These are phyloP conservation scores for Microctonus aethiopoides DNA, from an alignment of 2,888 invertebrate species.

Conservation along the genomic window DNA sequence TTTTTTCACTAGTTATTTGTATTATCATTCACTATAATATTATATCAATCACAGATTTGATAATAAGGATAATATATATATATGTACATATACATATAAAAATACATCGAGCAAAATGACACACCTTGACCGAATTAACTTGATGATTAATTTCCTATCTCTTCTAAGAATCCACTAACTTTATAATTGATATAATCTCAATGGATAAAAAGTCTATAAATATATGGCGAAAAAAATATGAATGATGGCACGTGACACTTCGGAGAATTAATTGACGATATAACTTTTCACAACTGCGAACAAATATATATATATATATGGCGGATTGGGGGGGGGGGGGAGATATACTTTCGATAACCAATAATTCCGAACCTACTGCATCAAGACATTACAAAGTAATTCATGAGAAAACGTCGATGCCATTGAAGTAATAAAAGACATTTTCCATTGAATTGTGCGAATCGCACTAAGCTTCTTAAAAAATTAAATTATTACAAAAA, in stretches of 20 bases:
- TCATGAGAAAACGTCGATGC: neutral
- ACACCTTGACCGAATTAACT: neutral
- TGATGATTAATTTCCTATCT: neutral
- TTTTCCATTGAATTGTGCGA: neutral
- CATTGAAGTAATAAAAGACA: neutral
- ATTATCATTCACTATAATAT: too few species aligned
- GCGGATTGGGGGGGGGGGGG: too few species aligned
- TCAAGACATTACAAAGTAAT: constrained; percentile 10
- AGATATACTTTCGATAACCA: constrained; percentile 13
- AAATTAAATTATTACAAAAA: neutral
- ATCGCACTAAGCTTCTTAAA: neutral
- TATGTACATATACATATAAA: neutral
- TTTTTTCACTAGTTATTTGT: too few species aligned
- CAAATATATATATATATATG: neutral
- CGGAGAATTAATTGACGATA: neutral
- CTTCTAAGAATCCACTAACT: neutral
- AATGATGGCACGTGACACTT: neutral
- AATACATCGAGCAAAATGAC: neutral
- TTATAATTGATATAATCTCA: neutral
- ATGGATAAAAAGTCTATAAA: neutral
- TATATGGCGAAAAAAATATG: neutral
- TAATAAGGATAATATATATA: neutral
- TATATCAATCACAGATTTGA: neutral
- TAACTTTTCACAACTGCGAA: neutral
- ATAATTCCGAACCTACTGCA: constrained; percentile 24